Percentiles rank a stretch among this genome's conserved stretches.
phyloP scores from a whole-genome alignment of 1,140 invertebrate genomes.

The Antheraea mylitta region DNA sequence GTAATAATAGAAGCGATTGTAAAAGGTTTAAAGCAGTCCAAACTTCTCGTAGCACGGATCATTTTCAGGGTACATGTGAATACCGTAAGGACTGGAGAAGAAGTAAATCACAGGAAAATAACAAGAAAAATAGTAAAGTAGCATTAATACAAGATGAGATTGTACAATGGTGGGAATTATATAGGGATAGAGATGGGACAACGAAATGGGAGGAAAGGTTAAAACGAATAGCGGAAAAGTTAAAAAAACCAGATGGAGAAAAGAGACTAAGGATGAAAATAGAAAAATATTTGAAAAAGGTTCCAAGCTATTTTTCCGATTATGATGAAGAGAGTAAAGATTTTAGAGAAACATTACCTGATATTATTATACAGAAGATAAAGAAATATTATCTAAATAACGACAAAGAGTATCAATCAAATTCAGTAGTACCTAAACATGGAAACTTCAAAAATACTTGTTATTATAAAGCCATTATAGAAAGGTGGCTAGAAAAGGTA shows the following conservation, averaged over 20 bases:
- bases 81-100: not conserved
- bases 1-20: not conserved
- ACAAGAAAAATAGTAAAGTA: not conserved
- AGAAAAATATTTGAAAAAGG: constrained; percentile 20
- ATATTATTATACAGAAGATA: constrained; percentile 22
- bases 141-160: constrained; percentile 3
- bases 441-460: not conserved
- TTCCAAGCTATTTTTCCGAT: constrained; percentile 12
- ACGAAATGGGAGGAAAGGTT: constrained; percentile 17
- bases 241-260: constrained; percentile 18
- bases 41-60: not conserved
- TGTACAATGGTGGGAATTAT: constrained; percentile 14
- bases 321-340: constrained; percentile 12
- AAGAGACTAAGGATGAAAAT: constrained; percentile 19
- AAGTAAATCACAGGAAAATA: not conserved
- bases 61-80: not conserved
- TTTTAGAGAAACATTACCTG: constrained; percentile 18
- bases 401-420: not conserved
- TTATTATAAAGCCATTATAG: not conserved
- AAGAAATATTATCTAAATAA: constrained; percentile 13
- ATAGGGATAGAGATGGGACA: constrained; percentile 13
- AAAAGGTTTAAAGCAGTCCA: not conserved
- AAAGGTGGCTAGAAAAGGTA: constrained; percentile 14
- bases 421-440: constrained; percentile 2
- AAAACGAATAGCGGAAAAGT: constrained; percentile 17